phyloP scores from a whole-genome alignment of 2,797 vertebrate species.

The Hippoglossus hippoglossus region DNA sequence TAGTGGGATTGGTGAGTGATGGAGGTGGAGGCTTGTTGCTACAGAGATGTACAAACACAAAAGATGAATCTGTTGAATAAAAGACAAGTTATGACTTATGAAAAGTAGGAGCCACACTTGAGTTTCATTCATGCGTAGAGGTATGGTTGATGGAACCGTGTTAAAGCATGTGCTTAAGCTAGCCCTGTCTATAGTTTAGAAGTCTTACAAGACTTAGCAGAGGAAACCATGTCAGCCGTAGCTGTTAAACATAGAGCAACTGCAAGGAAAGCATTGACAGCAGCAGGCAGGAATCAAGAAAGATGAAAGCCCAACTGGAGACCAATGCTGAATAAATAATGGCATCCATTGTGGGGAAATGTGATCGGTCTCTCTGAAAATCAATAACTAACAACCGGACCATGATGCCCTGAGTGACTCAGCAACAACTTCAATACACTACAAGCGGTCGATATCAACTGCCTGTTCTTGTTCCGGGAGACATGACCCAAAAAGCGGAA shows the following conservation, averaged over 20 bases:
- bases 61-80: conserved; percentile 37
- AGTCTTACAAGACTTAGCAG: conserved; percentile 16
- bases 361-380: conserved; percentile 78
- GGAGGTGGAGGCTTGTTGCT: conserved; percentile 67
- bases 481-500: conserved; percentile 50
- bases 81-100: conserved; percentile 29
- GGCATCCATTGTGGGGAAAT: conserved; percentile 78
- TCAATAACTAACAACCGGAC: conserved; percentile 81
- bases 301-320: conserved; percentile 72
- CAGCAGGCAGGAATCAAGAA: conserved; percentile 55
- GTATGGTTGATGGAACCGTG: conserved; percentile 2
- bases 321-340: conserved; percentile 81
- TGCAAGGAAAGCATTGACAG: conserved; percentile 52
- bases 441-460: conserved; percentile 66
- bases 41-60: conserved; percentile 65
- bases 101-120: conserved; percentile 8
- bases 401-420: conserved; percentile 76
- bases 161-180: conserved; percentile 3
- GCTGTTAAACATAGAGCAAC: conserved; percentile 63
- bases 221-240: conserved; percentile 38
- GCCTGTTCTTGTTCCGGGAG: conserved; percentile 59
- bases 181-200: conserved; percentile 18
- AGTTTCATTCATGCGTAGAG: conserved; percentile 30
- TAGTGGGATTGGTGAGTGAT: conserved; percentile 64
- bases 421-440: conserved; percentile 76